These are phyloP conservation scores for Ooceraea biroi DNA, from an alignment of 1,140 invertebrate species.

Conservation along the genomic window DNA sequence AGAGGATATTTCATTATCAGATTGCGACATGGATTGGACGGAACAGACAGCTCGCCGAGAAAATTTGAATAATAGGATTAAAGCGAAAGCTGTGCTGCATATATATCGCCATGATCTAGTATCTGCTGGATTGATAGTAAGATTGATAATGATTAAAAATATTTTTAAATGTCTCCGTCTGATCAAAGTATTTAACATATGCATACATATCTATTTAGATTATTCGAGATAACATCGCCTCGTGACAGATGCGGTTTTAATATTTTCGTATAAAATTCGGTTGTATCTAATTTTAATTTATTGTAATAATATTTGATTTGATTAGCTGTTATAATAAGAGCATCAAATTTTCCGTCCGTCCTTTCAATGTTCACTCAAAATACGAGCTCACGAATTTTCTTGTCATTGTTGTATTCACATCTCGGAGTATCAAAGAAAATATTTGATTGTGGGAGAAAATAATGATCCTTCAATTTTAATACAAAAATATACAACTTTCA, in stretches of 20 bases:
- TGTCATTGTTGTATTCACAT: background rate
- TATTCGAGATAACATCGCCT: background rate
- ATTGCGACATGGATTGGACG: background rate
- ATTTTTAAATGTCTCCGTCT: too few relatives aligned
- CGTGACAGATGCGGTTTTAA: background rate
- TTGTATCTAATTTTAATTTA: slow-evolving; percentile 1
- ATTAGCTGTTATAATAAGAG: background rate
- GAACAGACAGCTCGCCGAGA: background rate
- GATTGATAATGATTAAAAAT: background rate
- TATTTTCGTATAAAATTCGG: background rate
- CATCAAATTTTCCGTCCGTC: background rate
- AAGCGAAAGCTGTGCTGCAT: slow-evolving; percentile 7
- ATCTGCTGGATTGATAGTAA: too few relatives aligned
- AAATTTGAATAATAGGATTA: slow-evolving; percentile 41
- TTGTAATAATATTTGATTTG: slow-evolving; percentile 5
- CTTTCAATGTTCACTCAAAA: background rate
- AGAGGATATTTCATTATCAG: background rate
- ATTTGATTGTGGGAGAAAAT: background rate
- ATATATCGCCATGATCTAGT: background rate
- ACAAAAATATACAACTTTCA: background rate
- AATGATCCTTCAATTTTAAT: background rate
- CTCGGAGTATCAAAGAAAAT: background rate
- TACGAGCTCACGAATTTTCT: background rate
- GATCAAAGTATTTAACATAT: background rate
- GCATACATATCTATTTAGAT: background rate